Evolutionary conservation across 2,888 invertebrate species (phyloP).

Genomic region (Onchidella celtica): DNA sequence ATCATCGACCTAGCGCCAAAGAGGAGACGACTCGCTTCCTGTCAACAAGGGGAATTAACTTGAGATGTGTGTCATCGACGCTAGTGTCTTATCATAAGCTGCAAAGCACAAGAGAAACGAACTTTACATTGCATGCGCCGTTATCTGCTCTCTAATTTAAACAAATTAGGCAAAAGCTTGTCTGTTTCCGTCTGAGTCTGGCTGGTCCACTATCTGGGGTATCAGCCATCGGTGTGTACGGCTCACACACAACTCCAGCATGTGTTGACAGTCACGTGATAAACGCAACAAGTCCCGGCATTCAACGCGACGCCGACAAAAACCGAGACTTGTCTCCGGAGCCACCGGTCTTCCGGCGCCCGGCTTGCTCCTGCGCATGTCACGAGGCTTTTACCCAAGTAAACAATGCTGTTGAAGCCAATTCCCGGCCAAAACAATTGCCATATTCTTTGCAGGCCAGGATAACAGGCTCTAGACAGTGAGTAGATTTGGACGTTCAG

Average conservation of each 20-base stretch:
- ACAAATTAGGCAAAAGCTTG: constrained; percentile 12
- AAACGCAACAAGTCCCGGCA: constrained; percentile 40
- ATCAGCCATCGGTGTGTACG: constrained; percentile 23
- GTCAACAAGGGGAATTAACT: constrained; percentile 14
- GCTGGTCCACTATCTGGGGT: neutral
- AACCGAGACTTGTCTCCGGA: constrained; percentile 39
- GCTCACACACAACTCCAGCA: constrained; percentile 9
- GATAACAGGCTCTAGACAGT: constrained; percentile 35
- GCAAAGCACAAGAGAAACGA: neutral
- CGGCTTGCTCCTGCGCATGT: constrained; percentile 47
- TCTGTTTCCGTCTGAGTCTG: neutral
- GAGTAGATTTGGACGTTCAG: constrained; percentile 26
- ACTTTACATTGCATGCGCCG: constrained; percentile 7
- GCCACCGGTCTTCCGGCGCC: constrained; percentile 49
- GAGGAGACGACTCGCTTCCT: constrained; percentile 14
- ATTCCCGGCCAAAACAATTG: constrained; percentile 41
- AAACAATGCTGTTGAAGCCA: constrained; percentile 45
- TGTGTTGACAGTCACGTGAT: constrained; percentile 44
- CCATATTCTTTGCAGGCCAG: constrained; percentile 40
- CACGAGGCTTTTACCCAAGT: constrained; percentile 44
- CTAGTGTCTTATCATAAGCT: constrained; percentile 13
- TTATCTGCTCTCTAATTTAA: constrained; percentile 6
- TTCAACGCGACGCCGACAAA: constrained; percentile 40
- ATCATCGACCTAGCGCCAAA: neutral
- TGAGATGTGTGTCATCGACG: constrained; percentile 12